Conservation (phyloP, 1,140 invertebrate genomes). For the Hyposmocoma kahamanoa region DNA sequence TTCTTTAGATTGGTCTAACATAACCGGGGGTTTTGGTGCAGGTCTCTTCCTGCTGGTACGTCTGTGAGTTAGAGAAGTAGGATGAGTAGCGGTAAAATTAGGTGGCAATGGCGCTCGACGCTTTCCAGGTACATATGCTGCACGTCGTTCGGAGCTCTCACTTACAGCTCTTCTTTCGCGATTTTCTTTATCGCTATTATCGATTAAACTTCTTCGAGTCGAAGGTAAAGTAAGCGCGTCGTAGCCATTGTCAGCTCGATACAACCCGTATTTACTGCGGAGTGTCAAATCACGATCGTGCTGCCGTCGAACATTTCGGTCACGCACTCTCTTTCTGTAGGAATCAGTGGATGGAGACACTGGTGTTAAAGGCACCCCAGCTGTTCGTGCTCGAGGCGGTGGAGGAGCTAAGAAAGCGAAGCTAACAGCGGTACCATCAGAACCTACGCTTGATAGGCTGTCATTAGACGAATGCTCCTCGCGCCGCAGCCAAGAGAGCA, state of each 20-base stretch:
- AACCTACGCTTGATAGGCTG: constrained; percentile 68
- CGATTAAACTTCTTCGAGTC: constrained; percentile 37
- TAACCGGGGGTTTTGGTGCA: constrained; percentile 47
- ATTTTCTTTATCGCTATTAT: constrained; percentile 40
- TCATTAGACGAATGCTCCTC: constrained; percentile 49
- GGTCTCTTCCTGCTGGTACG: constrained; percentile 44
- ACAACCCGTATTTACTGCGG: constrained; percentile 77
- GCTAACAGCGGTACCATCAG: constrained; percentile 81
- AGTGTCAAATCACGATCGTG: constrained; percentile 75
- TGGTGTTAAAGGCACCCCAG: constrained; percentile 61
- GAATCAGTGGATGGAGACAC: constrained; percentile 75
- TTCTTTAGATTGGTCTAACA: constrained; percentile 27
- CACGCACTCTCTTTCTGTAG: constrained; percentile 76
- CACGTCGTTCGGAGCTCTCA: constrained; percentile 68
- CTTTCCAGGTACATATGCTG: constrained; percentile 83
- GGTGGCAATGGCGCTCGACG: constrained; percentile 82
- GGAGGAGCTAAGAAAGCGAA: constrained; percentile 80
- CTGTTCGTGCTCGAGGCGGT: constrained; percentile 37
- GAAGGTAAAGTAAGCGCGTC: constrained; percentile 74
- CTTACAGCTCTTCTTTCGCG: constrained; percentile 71
- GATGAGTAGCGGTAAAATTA: background rate
- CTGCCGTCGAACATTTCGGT: constrained; percentile 74
- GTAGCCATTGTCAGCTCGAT: constrained; percentile 57
- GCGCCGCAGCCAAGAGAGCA: constrained; percentile 57
- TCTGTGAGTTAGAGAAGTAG: constrained; percentile 28